These are phyloP conservation scores for Chorisops tibialis DNA, from an alignment of 2,888 invertebrate genomes.

Conservation along the genomic window DNA sequence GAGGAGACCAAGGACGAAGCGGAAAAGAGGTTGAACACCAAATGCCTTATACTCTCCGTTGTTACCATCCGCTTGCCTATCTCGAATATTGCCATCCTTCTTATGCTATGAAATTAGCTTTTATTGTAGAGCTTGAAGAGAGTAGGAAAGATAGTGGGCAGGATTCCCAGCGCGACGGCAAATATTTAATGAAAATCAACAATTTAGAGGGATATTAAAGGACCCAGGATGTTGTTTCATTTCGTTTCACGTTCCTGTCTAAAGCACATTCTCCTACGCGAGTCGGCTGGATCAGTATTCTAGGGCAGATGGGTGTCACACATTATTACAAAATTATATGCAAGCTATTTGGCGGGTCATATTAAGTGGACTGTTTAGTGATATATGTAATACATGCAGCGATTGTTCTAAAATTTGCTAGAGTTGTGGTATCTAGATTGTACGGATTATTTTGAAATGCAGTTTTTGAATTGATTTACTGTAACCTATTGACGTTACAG, in stretches of 20 bases:
- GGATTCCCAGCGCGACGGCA: slow-evolving; percentile 20
- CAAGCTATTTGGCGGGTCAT: no score
- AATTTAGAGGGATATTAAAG: slow-evolving; percentile 32
- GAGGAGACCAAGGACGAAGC: background rate
- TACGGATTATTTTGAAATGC: no score
- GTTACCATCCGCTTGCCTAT: no score
- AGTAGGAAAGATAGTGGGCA: background rate
- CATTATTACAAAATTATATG: no score
- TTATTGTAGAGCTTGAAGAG: background rate
- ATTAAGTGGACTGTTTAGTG: no score
- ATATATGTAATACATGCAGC: no score
- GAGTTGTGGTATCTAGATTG: no score
- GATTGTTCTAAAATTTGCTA: no score
- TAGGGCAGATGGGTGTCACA: no score
- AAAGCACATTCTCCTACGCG: background rate
- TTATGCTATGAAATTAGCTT: background rate
- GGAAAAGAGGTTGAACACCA: background rate
- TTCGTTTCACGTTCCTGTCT: background rate
- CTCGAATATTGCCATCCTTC: background rate
- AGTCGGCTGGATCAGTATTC: background rate
- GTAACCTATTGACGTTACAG: no score
- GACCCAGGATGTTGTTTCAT: slow-evolving; percentile 24
- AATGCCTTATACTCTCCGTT: no score
- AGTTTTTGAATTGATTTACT: no score
- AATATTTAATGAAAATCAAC: slow-evolving; percentile 36